Percentiles rank a stretch among this genome's conserved stretches.
Evolutionary conservation across 2,113 vertebrate genomes (phyloP).

Genomic region (Ovis canadensis): DNA sequence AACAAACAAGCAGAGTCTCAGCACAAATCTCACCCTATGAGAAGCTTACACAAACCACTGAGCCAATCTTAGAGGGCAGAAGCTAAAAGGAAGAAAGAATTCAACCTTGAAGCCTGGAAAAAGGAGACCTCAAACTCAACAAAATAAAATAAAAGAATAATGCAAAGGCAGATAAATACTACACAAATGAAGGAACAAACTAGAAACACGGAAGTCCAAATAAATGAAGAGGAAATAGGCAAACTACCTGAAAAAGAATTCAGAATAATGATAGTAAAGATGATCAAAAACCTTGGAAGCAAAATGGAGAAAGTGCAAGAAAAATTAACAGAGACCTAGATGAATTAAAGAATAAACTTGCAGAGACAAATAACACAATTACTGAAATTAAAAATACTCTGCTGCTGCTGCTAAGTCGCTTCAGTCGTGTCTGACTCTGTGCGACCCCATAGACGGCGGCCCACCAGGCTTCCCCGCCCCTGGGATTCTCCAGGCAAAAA

Average conservation of each 20-base stretch:
- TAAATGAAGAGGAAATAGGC: background rate
- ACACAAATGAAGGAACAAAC: background rate
- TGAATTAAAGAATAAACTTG: background rate
- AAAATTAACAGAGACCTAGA: background rate
- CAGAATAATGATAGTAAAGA: background rate
- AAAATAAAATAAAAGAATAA: background rate
- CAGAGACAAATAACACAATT: background rate
- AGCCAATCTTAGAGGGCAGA: background rate
- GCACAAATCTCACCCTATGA: background rate
- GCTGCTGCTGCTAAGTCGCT: no score
- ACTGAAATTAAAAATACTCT: background rate
- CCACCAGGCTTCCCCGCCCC: no score
- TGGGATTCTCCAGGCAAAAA: no score
- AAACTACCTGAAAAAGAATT: background rate
- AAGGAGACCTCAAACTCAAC: background rate
- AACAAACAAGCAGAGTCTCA: background rate
- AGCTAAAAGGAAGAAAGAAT: background rate
- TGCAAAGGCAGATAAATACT: background rate
- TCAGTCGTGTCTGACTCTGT: no score
- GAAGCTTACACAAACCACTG: background rate
- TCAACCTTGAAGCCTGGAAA: background rate
- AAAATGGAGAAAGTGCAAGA: background rate
- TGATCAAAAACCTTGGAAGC: background rate
- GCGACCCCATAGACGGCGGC: no score
- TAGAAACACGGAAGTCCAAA: background rate